These are phyloP conservation scores for Talpa occidentalis DNA, from an alignment of 2,113 vertebrate genomes.

Conservation along the genomic window DNA sequence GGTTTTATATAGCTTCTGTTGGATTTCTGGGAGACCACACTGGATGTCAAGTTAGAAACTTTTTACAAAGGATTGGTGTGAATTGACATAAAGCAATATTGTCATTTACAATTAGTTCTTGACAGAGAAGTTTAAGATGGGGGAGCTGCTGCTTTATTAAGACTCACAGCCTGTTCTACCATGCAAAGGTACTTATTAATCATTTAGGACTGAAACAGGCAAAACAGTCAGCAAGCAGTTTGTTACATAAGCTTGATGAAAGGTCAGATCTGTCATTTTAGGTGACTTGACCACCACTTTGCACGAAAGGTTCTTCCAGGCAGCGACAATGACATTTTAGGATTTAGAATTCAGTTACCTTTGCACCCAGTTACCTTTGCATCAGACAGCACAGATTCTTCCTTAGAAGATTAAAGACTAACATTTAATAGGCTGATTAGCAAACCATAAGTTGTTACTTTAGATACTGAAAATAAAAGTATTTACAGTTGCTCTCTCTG, in stretches of 20 bases:
- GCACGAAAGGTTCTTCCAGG: not conserved
- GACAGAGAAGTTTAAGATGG: not conserved
- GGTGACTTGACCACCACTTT: not conserved
- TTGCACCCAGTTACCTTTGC: not conserved
- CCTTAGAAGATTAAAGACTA: conserved; percentile 9
- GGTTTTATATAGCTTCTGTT: not conserved
- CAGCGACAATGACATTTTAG: not conserved
- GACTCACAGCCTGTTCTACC: not conserved
- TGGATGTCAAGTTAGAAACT: not conserved
- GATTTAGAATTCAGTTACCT: not conserved
- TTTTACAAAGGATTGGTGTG: not conserved
- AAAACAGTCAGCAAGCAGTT: not conserved
- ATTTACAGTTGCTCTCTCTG: not conserved
- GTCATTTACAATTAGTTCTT: not conserved
- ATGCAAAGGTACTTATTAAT: not conserved
- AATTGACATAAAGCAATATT: not conserved
- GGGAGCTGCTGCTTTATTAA: not conserved
- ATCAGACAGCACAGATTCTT: not conserved
- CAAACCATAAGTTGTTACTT: not conserved
- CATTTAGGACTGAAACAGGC: not conserved
- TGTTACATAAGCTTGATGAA: not conserved
- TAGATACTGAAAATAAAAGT: not conserved
- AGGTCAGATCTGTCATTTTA: not conserved
- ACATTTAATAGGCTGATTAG: not conserved
- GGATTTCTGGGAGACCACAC: not conserved